A percentile compares a stretch with the other conserved stretches of the same genome.
Evolutionary conservation across 1,140 invertebrate species (phyloP).

Genomic region (Forficula auricularia): DNA sequence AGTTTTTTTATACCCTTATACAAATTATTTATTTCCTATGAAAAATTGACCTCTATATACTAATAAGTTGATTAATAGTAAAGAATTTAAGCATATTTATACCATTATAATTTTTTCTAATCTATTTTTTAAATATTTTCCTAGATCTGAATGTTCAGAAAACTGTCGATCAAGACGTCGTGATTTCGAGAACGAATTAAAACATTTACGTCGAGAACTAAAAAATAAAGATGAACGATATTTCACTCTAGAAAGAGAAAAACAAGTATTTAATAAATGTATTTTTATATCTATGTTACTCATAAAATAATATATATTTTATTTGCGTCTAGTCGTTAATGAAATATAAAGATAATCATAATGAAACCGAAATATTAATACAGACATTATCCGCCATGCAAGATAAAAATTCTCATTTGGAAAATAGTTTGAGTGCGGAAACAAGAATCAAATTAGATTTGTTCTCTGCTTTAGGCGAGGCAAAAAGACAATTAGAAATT

Average conservation of each 20-base stretch:
- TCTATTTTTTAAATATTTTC: conserved; percentile 1
- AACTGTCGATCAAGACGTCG: conserved; percentile 50
- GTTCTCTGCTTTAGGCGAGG: conserved; percentile 87
- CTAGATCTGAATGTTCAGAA: conserved; percentile 51
- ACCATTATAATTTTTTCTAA: no score
- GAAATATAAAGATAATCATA: conserved; percentile 50
- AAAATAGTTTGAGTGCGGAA: conserved; percentile 85
- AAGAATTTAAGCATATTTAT: no score
- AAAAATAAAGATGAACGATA: conserved; percentile 54
- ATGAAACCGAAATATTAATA: conserved; percentile 62
- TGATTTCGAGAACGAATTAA: conserved; percentile 62
- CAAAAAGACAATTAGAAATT: conserved; percentile 81
- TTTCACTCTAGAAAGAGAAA: conserved; percentile 33
- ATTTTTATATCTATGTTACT: neutral
- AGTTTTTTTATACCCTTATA: no score
- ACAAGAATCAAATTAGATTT: conserved; percentile 90
- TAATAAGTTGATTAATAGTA: no score
- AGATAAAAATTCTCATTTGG: conserved; percentile 73
- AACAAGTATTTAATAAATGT: conserved; percentile 24
- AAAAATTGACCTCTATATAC: no score
- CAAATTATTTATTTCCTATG: no score
- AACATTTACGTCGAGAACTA: conserved; percentile 53
- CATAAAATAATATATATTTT: neutral
- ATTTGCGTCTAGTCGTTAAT: conserved; percentile 18
- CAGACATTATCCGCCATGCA: conserved; percentile 63